phyloP scores from a whole-genome alignment of 1,140 invertebrate species.

The Melitaea cinxia region DNA sequence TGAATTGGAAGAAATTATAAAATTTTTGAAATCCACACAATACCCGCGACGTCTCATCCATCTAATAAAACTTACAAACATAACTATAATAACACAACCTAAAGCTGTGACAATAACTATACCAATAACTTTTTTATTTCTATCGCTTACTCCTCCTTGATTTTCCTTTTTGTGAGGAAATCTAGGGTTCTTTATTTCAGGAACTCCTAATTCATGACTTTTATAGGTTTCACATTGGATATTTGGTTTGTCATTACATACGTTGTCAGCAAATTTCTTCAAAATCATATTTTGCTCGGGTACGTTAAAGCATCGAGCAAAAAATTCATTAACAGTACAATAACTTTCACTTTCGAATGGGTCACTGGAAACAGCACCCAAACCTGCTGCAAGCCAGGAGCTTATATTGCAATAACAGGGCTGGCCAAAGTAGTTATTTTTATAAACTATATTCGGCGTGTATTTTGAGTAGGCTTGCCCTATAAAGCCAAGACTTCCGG shows the following conservation, averaged over 20 bases:
- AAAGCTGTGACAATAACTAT: slow-evolving; percentile 67
- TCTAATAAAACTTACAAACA: slow-evolving; percentile 66
- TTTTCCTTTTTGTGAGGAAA: slow-evolving; percentile 70
- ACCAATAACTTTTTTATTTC: slow-evolving; percentile 70
- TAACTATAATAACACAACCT: slow-evolving; percentile 60
- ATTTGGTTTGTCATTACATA: slow-evolving; percentile 80
- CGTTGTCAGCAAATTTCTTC: slow-evolving; percentile 83
- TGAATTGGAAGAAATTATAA: slow-evolving; percentile 58
- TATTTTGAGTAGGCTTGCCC: slow-evolving; percentile 75
- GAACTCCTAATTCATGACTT: slow-evolving; percentile 58
- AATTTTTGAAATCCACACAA: slow-evolving; percentile 62
- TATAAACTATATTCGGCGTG: slow-evolving; percentile 78
- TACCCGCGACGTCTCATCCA: slow-evolving; percentile 64
- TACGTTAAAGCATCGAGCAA: slow-evolving; percentile 85
- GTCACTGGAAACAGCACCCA: slow-evolving; percentile 67
- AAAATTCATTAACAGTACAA: slow-evolving; percentile 83
- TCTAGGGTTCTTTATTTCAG: slow-evolving; percentile 72
- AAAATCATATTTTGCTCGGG: slow-evolving; percentile 84
- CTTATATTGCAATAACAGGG: slow-evolving; percentile 84
- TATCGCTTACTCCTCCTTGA: slow-evolving; percentile 48
- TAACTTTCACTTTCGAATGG: slow-evolving; percentile 83
- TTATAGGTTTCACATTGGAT: slow-evolving; percentile 78
- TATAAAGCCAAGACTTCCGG: slow-evolving; percentile 82
- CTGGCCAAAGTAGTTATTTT: slow-evolving; percentile 84
- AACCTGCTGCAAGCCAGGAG: slow-evolving; percentile 80